phyloP scores from a whole-genome alignment of 1,140 invertebrate genomes.

The Euwallacea fornicatus region DNA sequence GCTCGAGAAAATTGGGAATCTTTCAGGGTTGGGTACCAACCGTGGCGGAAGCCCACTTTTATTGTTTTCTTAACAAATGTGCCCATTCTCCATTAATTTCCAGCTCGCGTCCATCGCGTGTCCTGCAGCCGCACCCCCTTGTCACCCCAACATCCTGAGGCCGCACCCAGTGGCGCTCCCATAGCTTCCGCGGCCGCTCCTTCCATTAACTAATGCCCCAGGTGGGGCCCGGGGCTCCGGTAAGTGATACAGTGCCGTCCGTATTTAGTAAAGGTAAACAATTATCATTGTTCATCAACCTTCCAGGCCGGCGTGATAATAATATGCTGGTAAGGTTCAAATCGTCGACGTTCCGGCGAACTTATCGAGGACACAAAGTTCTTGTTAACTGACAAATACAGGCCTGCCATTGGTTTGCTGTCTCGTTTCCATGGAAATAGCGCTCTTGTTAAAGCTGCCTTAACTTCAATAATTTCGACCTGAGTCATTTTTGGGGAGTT shows the following conservation, averaged over 20 bases:
- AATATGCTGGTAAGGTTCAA: too few species aligned
- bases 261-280: constrained; percentile 13
- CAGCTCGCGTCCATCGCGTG: constrained; percentile 28
- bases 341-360: too few species aligned
- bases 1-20: not conserved
- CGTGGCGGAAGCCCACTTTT: not conserved
- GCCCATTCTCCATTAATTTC: constrained; percentile 33
- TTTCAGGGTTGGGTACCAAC: not conserved
- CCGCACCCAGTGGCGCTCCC: constrained; percentile 36
- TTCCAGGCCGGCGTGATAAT: too few species aligned
- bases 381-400: too few species aligned
- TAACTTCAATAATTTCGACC: too few species aligned
- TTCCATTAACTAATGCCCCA: constrained; percentile 43
- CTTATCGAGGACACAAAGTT: too few species aligned
- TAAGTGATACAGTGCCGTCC: constrained; percentile 8
- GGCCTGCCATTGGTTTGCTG: too few species aligned
- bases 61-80: constrained; percentile 32
- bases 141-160: constrained; percentile 22
- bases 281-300: not conserved
- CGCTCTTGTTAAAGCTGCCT: too few species aligned
- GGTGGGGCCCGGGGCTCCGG: constrained; percentile 33
- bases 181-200: constrained; percentile 40
- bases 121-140: constrained; percentile 10
- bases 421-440: too few species aligned
- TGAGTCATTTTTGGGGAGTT: too few species aligned